These are phyloP conservation scores for Rotaria magnacalcarata DNA, from an alignment of 2,888 invertebrate genomes.

Conservation along the genomic window DNA sequence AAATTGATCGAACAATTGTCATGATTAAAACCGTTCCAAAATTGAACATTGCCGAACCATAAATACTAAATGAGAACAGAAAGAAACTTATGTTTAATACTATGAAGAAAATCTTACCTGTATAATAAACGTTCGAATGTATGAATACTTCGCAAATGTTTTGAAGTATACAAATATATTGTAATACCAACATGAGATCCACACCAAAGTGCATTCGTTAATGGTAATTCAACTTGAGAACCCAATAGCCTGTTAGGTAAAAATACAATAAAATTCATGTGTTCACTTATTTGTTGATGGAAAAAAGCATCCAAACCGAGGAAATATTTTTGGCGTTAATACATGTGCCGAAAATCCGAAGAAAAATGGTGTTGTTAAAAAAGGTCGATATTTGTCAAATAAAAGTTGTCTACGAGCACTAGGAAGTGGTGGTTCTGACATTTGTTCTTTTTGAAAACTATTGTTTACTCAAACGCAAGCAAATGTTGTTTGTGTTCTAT, in stretches of 20 bases:
- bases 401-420: not conserved
- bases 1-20: constrained; percentile 5
- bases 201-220: not conserved
- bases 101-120: not conserved
- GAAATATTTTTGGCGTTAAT: not conserved
- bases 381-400: not conserved
- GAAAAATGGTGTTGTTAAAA: not conserved
- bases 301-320: not conserved
- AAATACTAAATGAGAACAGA: not conserved
- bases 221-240: not conserved
- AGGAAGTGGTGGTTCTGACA: not conserved
- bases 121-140: constrained; percentile 24
- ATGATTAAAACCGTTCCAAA: constrained; percentile 9
- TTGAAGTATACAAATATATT: not conserved
- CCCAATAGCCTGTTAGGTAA: not conserved
- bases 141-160: not conserved
- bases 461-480: not conserved
- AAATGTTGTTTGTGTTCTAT: not conserved
- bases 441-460: not conserved
- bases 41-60: constrained; percentile 18
- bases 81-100: not conserved
- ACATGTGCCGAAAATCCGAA: constrained; percentile 17
- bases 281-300: not conserved
- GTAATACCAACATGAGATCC: constrained; percentile 1
- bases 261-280: not conserved